These are phyloP conservation scores for Epizoanthus fatuus DNA, from an alignment of 92 coral and sea anemone genomes.

Conservation along the genomic window DNA sequence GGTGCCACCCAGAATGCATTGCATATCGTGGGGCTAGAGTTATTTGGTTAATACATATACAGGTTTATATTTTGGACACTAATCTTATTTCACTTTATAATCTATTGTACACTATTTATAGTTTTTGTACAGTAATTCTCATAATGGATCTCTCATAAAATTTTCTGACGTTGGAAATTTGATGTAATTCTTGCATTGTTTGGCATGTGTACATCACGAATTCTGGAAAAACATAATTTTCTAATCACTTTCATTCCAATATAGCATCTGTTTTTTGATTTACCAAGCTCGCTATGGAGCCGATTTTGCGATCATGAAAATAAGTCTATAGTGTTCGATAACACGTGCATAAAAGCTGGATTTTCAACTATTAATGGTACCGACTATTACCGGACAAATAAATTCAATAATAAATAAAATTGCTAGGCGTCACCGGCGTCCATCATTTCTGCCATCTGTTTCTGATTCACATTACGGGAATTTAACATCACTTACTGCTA, in stretches of 20 bases:
- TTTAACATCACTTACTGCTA: neutral
- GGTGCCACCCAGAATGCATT: no score
- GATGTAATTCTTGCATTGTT: neutral
- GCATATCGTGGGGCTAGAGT: neutral
- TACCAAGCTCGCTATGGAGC: neutral
- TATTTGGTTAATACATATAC: neutral
- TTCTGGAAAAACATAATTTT: neutral
- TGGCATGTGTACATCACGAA: neutral
- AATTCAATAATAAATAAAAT: slow-evolving; percentile 39
- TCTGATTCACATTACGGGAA: neutral
- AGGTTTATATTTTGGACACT: neutral
- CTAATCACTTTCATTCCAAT: neutral
- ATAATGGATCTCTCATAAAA: neutral
- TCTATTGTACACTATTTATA: slow-evolving; percentile 40
- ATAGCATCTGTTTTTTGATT: neutral
- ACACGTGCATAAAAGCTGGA: neutral
- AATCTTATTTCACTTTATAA: neutral
- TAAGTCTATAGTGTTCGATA: neutral
- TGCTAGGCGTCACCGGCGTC: neutral
- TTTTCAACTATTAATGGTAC: neutral
- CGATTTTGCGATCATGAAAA: neutral
- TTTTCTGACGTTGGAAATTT: slow-evolving; percentile 2
- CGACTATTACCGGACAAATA: slow-evolving; percentile 18
- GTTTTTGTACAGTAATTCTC: slow-evolving; percentile 7
- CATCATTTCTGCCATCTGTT: neutral